Evolutionary conservation across 1,140 invertebrate genomes (phyloP).

Genomic region (Atta texana): DNA sequence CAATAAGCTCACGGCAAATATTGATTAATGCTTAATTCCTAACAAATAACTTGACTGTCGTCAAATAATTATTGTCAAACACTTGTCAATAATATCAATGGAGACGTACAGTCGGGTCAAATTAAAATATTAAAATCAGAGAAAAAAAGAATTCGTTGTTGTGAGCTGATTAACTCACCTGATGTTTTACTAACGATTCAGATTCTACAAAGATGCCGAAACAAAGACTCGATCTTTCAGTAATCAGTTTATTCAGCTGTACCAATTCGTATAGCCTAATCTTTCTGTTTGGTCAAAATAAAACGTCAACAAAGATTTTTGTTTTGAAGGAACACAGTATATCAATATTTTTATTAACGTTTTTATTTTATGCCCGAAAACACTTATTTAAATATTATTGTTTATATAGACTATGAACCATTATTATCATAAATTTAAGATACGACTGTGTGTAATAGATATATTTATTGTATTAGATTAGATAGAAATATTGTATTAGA

Average conservation of each 20-base stretch:
- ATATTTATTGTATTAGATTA: background rate
- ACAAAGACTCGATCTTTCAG: slow-evolving; percentile 5
- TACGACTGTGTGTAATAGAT: slow-evolving; percentile 37
- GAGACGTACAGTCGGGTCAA: slow-evolving; percentile 52
- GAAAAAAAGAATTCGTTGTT: slow-evolving; percentile 62
- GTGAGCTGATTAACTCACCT: slow-evolving; percentile 79
- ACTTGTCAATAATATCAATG: slow-evolving; percentile 51
- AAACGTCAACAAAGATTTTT: background rate
- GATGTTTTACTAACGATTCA: slow-evolving; percentile 70
- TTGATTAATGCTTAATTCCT: slow-evolving; percentile 29
- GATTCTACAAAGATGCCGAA: slow-evolving; percentile 41
- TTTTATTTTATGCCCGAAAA: slow-evolving; percentile 9
- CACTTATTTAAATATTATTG: slow-evolving; percentile 8
- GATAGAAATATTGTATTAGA: background rate
- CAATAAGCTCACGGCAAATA: too few species aligned
- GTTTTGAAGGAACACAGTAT: background rate
- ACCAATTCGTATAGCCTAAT: background rate
- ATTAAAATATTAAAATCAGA: slow-evolving; percentile 43
- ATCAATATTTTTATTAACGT: background rate
- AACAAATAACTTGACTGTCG: slow-evolving; percentile 71
- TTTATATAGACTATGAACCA: slow-evolving; percentile 24
- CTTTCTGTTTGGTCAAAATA: background rate
- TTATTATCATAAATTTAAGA: slow-evolving; percentile 59
- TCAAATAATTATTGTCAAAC: slow-evolving; percentile 60
- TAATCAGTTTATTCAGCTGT: slow-evolving; percentile 69